These are phyloP conservation scores for Volucella inanis DNA, from an alignment of 2,888 invertebrate species.

Conservation along the genomic window DNA sequence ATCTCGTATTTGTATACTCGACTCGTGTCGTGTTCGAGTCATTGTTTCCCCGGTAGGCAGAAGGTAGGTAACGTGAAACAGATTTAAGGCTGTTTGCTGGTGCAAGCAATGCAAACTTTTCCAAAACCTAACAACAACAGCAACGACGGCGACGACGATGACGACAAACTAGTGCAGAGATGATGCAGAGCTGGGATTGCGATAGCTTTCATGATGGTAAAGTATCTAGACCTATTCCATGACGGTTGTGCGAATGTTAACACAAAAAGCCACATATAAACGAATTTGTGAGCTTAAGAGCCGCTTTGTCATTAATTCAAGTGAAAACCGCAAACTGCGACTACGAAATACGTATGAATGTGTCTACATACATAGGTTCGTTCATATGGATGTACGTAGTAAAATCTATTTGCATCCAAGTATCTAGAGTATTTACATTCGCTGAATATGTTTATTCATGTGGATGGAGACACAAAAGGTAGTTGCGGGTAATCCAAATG, in stretches of 20 bases:
- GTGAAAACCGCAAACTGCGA: conserved; percentile 49
- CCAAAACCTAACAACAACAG: neutral
- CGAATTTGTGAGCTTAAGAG: conserved; percentile 42
- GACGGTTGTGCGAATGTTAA: conserved; percentile 30
- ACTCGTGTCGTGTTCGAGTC: conserved; percentile 11
- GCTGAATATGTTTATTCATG: conserved; percentile 52
- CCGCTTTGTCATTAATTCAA: conserved; percentile 52
- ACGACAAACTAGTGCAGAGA: conserved; percentile 37
- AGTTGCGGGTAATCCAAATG: neutral
- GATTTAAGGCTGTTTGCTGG: conserved; percentile 46
- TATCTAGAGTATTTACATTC: conserved; percentile 12
- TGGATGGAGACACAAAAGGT: neutral
- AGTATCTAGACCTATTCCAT: conserved; percentile 39
- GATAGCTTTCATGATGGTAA: conserved; percentile 24
- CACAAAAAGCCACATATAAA: conserved; percentile 40
- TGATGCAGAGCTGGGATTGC: neutral
- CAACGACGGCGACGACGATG: neutral
- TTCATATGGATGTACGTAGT: too few species aligned
- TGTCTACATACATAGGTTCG: too few species aligned
- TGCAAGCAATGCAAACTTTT: conserved; percentile 51
- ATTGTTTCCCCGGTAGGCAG: conserved; percentile 15
- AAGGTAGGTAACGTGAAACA: conserved; percentile 30
- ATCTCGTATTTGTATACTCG: neutral
- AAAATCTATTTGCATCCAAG: too few species aligned
- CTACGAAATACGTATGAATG: too few species aligned